phyloP scores from a whole-genome alignment of 2,113 vertebrate species.

The Microtus montanus region DNA sequence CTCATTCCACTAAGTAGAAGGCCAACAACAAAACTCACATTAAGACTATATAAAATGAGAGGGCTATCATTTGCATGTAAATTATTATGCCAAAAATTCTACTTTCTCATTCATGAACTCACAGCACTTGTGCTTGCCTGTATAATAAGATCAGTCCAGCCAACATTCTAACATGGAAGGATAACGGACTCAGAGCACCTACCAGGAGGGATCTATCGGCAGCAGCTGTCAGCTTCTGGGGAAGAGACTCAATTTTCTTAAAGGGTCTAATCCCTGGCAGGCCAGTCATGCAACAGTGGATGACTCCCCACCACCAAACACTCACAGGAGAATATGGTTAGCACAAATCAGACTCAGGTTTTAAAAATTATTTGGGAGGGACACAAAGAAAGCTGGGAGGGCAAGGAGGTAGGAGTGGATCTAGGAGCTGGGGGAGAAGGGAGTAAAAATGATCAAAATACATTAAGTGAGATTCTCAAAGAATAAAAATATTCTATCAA shows the following conservation, averaged over 20 bases:
- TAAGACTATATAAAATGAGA: not conserved
- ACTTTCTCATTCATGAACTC: not conserved
- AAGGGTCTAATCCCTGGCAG: not conserved
- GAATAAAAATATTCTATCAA: not conserved
- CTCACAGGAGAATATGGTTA: not conserved
- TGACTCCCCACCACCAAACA: not conserved
- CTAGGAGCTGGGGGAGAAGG: not conserved
- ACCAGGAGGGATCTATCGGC: not conserved
- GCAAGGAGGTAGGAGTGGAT: not conserved
- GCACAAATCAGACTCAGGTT: not conserved
- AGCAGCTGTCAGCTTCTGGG: not conserved
- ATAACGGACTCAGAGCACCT: not conserved
- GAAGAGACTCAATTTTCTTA: not conserved
- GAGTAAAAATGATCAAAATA: not conserved
- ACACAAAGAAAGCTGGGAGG: not conserved
- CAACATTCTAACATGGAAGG: not conserved
- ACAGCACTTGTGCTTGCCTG: not conserved
- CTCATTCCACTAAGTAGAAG: constrained; percentile 2
- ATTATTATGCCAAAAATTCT: not conserved
- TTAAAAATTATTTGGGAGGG: not conserved
- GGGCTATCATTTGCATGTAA: not conserved
- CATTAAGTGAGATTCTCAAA: not conserved
- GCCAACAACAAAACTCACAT: not conserved
- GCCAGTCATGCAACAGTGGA: not conserved
- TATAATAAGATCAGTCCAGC: not conserved